phyloP scores from a whole-genome alignment of 2,888 invertebrate species.

The Chrysolina haemoptera region DNA sequence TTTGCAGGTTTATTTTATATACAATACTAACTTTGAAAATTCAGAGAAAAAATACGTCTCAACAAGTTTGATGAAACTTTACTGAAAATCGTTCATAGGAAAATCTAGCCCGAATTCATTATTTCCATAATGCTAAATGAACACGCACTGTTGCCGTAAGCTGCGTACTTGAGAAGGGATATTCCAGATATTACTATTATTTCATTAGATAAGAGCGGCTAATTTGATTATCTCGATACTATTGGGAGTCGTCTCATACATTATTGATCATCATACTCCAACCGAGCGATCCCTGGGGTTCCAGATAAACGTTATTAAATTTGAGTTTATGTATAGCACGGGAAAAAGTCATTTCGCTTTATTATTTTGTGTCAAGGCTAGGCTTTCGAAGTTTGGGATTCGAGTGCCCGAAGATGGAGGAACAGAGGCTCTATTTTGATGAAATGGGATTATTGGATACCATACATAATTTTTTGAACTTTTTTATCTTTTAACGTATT shows the following conservation, averaged over 20 bases:
- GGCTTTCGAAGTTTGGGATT: not conserved
- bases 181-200: constrained; percentile 17
- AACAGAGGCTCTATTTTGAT: not conserved
- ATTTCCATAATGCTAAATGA: not conserved
- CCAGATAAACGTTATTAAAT: constrained; percentile 11
- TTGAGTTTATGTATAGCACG: constrained; percentile 15
- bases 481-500: too few relatives aligned
- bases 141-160: not conserved
- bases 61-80: too few relatives aligned
- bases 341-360: not conserved
- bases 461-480: too few relatives aligned
- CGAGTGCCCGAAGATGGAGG: not conserved
- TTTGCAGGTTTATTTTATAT: too few relatives aligned
- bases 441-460: not conserved
- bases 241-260: constrained; percentile 20
- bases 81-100: too few relatives aligned
- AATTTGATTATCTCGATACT: constrained; percentile 28
- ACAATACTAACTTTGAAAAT: too few relatives aligned
- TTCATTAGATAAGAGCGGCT: constrained; percentile 27
- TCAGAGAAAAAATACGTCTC: too few relatives aligned
- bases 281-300: not conserved
- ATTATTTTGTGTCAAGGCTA: not conserved
- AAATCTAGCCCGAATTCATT: not conserved
- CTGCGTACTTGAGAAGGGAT: not conserved
- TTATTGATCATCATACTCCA: constrained; percentile 23